Evolutionary conservation across 2,797 vertebrate species (phyloP), one percentile per base, ranked within the genome.

Genomic region (Tragelaphus oryx): DNA sequence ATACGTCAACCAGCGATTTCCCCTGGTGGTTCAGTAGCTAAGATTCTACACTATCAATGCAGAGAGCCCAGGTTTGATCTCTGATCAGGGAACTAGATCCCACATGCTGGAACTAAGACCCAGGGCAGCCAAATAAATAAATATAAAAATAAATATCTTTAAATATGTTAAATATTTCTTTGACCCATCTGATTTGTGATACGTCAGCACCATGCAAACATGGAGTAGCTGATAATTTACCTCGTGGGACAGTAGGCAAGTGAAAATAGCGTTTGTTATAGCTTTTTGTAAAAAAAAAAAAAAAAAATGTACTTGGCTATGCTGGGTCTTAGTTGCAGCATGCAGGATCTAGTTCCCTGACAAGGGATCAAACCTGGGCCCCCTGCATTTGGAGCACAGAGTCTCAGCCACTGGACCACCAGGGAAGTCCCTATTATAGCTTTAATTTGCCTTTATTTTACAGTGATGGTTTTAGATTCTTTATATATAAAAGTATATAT

Each of bases 371-470:
- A 41, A 71, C 22, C 22, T 41, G 37, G 20, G 37, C 37, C 22
- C 68, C 37, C 37, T 71, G 37, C 37, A 4, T 14, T 71, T 37
- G 68, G 68, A 71, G 22, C 68, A 37, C 62, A 71, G 37, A 44
- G 20, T 71, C 37, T 26, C 26, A 44, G 68, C 37, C 11, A 71
- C 37, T 41, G 22, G 68, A 13, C 37, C 37, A 44, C 68, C 68
- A 26, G 68, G 68, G 11, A 71, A 24, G 22, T 41, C 68, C 22
- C 37, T 71, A 54, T 28, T 6, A 37, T 54, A 91, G 26, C 41
- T 96, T 94, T 94, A 48, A 82, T 46, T 46, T 92, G 33, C 59
- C 33, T 93, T 74, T 52, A 52, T 94, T 92, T 87, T 13, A 33
- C 50, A 16, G 10, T 80, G 26, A 65, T 37, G 26, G 44, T 83